Conservation (phyloP, 2,797 vertebrate genomes). For the Pantherophis alleghaniensis region DNA sequence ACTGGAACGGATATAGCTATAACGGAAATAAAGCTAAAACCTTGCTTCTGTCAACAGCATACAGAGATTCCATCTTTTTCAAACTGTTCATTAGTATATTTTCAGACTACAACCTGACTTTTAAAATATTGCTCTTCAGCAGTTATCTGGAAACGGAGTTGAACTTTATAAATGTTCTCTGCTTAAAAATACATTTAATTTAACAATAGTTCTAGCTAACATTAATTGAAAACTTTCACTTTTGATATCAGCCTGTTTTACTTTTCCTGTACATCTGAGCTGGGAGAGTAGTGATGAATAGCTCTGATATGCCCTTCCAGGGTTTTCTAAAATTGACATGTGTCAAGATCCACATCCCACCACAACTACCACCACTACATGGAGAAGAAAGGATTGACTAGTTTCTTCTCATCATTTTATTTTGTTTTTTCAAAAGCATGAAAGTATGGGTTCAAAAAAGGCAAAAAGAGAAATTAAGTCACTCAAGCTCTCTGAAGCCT, state of each 20-base stretch:
- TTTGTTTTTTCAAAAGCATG: background rate
- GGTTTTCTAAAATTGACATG: background rate
- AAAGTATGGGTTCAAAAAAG: background rate
- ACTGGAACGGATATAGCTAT: no score
- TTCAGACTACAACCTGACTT: background rate
- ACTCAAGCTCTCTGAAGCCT: background rate
- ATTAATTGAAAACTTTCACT: background rate
- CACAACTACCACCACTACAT: background rate
- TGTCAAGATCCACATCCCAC: background rate
- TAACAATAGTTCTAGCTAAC: background rate
- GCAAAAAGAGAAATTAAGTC: background rate
- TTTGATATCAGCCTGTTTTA: background rate
- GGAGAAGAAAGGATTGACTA: background rate
- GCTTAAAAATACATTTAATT: background rate
- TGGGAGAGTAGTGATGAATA: background rate
- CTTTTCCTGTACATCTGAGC: background rate
- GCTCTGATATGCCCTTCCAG: background rate
- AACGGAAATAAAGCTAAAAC: background rate
- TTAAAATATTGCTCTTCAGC: background rate
- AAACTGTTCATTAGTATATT: background rate
- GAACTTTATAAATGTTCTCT: background rate
- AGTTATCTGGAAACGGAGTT: background rate
- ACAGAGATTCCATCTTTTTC: background rate
- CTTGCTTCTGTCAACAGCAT: background rate
- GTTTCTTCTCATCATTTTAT: background rate